These are phyloP conservation scores for Opisthocomus hoazin DNA, from an alignment of 2,113 vertebrate species.

Conservation along the genomic window DNA sequence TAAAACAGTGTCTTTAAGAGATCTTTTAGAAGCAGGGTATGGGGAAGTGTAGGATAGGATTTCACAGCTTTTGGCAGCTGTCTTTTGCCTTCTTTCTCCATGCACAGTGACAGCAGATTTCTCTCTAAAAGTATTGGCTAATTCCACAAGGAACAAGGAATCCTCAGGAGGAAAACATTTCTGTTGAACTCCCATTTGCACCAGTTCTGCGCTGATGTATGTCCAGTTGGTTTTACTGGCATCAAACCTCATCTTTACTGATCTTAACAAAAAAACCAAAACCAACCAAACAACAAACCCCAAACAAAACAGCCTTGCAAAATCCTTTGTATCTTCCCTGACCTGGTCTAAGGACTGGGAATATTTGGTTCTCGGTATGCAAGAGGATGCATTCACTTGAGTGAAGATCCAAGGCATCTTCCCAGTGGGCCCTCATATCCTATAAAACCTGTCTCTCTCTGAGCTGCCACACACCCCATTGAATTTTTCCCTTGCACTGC, in stretches of 20 bases:
- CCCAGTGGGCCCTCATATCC: neutral
- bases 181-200: neutral
- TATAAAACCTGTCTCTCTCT: neutral
- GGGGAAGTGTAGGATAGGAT: slow-evolving; percentile 16
- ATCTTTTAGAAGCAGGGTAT: neutral
- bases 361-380: neutral
- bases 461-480: neutral
- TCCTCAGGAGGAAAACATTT: neutral
- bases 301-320: neutral
- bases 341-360: neutral
- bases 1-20: neutral
- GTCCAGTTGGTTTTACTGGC: neutral
- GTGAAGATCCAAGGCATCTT: neutral
- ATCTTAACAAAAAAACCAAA: neutral
- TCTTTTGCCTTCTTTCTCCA: slow-evolving; percentile 31
- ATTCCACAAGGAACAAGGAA: neutral
- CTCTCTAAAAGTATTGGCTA: neutral
- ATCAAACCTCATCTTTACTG: neutral
- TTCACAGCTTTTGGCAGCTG: slow-evolving; percentile 51
- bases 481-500: neutral
- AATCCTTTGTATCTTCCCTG: neutral
- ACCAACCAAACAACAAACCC: neutral
- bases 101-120: neutral
- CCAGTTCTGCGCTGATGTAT: neutral
- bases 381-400: neutral